Evolutionary conservation across 2,797 vertebrate species (phyloP), one percentile per base, ranked within the genome.

Genomic region (Fratercula arctica): DNA sequence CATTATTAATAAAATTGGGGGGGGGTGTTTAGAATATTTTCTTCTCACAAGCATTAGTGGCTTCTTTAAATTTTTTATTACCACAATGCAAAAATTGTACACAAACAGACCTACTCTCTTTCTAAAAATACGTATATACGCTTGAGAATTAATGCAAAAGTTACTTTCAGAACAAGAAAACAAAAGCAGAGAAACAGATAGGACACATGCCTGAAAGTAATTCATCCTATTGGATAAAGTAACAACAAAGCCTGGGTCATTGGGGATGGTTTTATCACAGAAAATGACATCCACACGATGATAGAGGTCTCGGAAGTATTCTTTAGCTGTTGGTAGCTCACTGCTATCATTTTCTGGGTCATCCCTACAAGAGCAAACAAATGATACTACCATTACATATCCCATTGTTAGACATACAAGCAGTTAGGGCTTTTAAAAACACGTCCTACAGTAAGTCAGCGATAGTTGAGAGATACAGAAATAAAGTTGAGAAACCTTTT

Each of bases 161-260:
- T 41, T 67, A 41, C 56, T 87, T 83, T 37, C 18, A 35, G 56
- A 93, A 86, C n/a, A 86, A 61, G 19, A 39, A 76, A 94, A 78
- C 12, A 63, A 70, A 77, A 57, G 54, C 16, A 50, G 33, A 86
- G n/a, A 83, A 94, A 93, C 31, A 48, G 48, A 43, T 13, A 60
- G 37, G 54, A 33, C 35, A 95, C 85, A 3, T 97, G 99, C 99
- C 99, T 99, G 99, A 98, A 99, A 99, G 98, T 99, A 99, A 98
- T 99, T 99, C 99, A 99, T 99, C 97, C 99, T 99, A 98, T 99
- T 99, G 50, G 99, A 99, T 82, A 99, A 98, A 8, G 99, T 99
- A 95, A 99, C 99, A 93, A 99, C 99, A 80, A 99, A 99, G 95
- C 99, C 99, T 4, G 99, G 99, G 97, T 99, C 99, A 3, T 99